These are phyloP conservation scores for Ecdyonurus torrentis DNA, from an alignment of 2,888 invertebrate genomes.

Conservation along the genomic window DNA sequence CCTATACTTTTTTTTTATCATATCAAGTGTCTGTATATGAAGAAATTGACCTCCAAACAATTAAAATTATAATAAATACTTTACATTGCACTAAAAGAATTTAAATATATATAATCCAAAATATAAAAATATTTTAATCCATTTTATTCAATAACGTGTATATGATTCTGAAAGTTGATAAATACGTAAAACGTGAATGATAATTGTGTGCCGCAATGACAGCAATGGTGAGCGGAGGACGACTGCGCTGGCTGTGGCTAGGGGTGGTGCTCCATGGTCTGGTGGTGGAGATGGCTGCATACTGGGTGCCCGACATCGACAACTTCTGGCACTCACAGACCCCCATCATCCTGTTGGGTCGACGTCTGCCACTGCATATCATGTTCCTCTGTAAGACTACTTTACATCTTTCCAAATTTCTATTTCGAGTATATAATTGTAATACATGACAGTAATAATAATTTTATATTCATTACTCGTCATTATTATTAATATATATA, in stretches of 20 bases:
- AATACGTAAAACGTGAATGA: neutral
- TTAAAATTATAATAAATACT: neutral
- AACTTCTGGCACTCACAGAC: conserved; percentile 75
- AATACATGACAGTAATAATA: too few relatives aligned
- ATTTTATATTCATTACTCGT: too few relatives aligned
- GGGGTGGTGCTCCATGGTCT: conserved; percentile 54
- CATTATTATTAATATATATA: too few relatives aligned
- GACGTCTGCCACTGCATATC: conserved; percentile 55
- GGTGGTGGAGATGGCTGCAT: conserved; percentile 50
- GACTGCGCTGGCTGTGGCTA: conserved; percentile 59
- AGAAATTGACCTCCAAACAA: too few relatives aligned
- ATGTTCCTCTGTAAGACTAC: conserved; percentile 54
- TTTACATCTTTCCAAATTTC: too few relatives aligned
- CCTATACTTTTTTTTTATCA: too few relatives aligned
- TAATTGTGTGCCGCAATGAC: too few relatives aligned
- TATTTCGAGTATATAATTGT: too few relatives aligned
- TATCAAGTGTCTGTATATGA: too few relatives aligned
- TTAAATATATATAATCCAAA: neutral
- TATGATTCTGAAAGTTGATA: conserved; percentile 5
- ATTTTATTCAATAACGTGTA: neutral
- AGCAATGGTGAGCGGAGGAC: conserved; percentile 53
- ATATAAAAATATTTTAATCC: neutral
- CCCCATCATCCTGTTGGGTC: conserved; percentile 51
- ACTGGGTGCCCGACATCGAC: conserved; percentile 54
- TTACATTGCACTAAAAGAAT: neutral